phyloP scores from a whole-genome alignment of 1,140 invertebrate genomes.

The Andrena cerasifolii region DNA sequence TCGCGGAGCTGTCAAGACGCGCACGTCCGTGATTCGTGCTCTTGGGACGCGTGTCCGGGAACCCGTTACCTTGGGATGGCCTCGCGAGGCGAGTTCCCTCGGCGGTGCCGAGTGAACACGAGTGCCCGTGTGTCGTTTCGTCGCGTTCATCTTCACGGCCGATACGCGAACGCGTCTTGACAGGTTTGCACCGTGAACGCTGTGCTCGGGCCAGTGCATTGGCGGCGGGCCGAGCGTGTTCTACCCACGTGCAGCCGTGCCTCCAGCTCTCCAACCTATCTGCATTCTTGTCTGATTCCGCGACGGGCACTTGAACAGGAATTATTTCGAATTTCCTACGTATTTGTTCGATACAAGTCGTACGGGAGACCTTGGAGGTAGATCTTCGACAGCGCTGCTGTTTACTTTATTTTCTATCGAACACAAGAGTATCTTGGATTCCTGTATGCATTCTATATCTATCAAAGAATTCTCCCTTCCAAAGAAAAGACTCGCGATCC shows the following conservation, averaged over 20 bases:
- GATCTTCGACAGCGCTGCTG: too few relatives aligned
- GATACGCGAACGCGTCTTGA: constrained; percentile 17
- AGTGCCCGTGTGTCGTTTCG: background rate
- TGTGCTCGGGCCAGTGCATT: background rate
- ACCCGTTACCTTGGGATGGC: constrained; percentile 18
- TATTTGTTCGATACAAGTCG: background rate
- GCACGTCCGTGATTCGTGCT: background rate
- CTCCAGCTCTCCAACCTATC: constrained; percentile 18
- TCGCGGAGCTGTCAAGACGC: constrained; percentile 22
- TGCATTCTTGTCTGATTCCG: constrained; percentile 22
- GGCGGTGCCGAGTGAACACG: too few relatives aligned
- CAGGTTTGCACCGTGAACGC: constrained; percentile 14
- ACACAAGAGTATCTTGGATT: too few relatives aligned
- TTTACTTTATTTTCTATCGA: too few relatives aligned
- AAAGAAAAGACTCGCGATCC: too few relatives aligned
- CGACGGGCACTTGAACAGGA: background rate
- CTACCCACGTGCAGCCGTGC: constrained; percentile 43
- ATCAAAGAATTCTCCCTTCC: too few relatives aligned
- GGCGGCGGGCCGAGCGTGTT: constrained; percentile 12
- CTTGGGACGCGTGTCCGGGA: constrained; percentile 5
- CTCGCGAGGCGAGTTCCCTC: background rate
- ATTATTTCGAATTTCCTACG: background rate
- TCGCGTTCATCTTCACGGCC: constrained; percentile 7
- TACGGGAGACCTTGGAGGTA: too few relatives aligned
- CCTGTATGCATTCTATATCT: too few relatives aligned